Evolutionary conservation across 1,140 invertebrate species (phyloP).

Genomic region (Philotrypesis tridentata): DNA sequence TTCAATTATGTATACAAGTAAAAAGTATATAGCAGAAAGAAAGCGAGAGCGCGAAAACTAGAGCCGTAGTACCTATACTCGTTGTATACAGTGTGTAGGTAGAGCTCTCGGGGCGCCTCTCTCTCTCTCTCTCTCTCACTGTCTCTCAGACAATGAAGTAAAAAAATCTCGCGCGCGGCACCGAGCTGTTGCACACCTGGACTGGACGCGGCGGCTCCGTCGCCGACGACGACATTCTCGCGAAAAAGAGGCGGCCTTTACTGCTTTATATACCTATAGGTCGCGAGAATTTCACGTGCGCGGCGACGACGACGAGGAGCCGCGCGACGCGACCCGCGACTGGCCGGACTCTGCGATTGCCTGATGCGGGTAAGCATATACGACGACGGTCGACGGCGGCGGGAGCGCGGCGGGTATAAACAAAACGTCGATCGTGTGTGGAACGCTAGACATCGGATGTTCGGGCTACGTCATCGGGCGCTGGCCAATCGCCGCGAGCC

Average conservation of each 20-base stretch:
- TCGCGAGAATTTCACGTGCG: neutral
- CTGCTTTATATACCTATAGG: no score
- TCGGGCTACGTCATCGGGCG: slow-evolving; percentile 29
- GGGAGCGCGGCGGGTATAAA: slow-evolving; percentile 37
- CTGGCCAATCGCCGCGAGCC: slow-evolving; percentile 12
- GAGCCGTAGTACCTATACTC: no score
- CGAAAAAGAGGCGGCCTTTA: no score
- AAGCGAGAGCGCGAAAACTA: no score
- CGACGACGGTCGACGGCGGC: no score
- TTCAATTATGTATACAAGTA: neutral
- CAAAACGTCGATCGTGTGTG: slow-evolving; percentile 43
- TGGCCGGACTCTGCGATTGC: no score
- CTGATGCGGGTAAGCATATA: no score
- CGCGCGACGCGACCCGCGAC: no score
- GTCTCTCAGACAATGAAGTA: neutral
- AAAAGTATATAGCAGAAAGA: no score
- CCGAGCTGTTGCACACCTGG: neutral
- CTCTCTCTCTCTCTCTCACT: no score
- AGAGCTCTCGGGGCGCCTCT: no score
- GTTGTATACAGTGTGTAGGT: no score
- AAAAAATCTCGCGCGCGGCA: neutral
- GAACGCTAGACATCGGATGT: slow-evolving; percentile 47
- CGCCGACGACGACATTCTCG: slow-evolving; percentile 5
- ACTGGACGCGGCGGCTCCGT: neutral
- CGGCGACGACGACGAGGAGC: neutral